Evolutionary conservation across 2,113 vertebrate genomes (phyloP).

Genomic region (Sphyrna mokarran): DNA sequence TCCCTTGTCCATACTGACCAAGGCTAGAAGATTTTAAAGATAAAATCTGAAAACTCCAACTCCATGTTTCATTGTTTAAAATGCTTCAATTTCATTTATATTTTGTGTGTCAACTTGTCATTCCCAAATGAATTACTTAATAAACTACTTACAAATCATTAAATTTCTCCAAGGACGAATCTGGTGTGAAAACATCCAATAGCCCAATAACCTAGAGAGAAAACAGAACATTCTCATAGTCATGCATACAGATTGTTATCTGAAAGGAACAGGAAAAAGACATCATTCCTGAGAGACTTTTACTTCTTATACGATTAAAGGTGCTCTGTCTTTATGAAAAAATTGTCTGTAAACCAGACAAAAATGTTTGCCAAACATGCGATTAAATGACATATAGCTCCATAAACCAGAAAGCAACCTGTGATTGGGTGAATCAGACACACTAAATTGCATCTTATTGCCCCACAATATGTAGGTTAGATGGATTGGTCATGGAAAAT

Average conservation of each 20-base stretch:
- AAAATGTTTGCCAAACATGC: not conserved
- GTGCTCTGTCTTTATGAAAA: not conserved
- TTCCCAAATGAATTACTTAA: not conserved
- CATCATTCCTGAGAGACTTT: not conserved
- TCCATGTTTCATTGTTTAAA: not conserved
- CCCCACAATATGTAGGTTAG: no score
- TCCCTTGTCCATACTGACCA: not conserved
- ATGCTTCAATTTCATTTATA: not conserved
- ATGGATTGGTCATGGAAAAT: no score
- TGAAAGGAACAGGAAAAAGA: not conserved
- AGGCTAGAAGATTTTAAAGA: not conserved
- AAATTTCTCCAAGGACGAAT: conserved; percentile 79
- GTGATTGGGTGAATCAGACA: no score
- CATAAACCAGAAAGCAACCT: not conserved
- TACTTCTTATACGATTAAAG: not conserved
- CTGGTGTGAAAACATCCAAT: conserved; percentile 86
- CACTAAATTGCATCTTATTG: no score
- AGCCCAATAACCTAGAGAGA: conserved; percentile 83
- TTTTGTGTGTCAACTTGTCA: not conserved
- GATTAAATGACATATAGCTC: not conserved
- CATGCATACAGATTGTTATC: not conserved
- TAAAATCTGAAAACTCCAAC: not conserved
- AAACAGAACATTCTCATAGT: not conserved
- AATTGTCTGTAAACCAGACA: not conserved
- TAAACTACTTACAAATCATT: conserved; percentile 82